phyloP scores from a whole-genome alignment of 2,888 invertebrate genomes.

The Charanyca ferruginea region DNA sequence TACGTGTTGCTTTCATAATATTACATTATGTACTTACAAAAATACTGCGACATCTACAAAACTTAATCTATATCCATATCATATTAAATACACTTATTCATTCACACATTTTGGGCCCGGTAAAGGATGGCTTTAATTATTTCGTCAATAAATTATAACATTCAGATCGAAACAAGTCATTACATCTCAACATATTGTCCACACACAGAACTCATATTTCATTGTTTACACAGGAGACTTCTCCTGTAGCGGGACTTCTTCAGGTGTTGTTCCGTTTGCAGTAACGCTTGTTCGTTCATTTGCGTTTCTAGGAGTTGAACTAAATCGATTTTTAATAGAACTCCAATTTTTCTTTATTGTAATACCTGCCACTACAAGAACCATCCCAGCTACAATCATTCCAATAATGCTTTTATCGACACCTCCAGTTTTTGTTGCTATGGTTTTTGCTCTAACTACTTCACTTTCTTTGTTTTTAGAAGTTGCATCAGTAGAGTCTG shows the following conservation, averaged over 20 bases:
- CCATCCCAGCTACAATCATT: slow-evolving; percentile 89
- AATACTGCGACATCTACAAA: slow-evolving; percentile 52
- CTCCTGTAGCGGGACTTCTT: slow-evolving; percentile 86
- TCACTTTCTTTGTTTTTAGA: slow-evolving; percentile 66
- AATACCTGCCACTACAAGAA: slow-evolving; percentile 89
- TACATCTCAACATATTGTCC: slow-evolving; percentile 58
- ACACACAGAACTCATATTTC: slow-evolving; percentile 28
- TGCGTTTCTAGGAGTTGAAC: slow-evolving; percentile 80
- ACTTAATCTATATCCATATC: slow-evolving; percentile 57
- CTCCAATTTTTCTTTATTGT: slow-evolving; percentile 91
- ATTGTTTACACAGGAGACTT: slow-evolving; percentile 82
- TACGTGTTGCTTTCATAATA: slow-evolving; percentile 56
- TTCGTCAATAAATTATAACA: slow-evolving; percentile 74
- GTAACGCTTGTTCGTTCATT: slow-evolving; percentile 76
- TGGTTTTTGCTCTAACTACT: slow-evolving; percentile 80
- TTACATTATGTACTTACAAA: slow-evolving; percentile 70
- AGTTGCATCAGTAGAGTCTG: slow-evolving; percentile 58
- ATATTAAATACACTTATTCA: slow-evolving; percentile 45
- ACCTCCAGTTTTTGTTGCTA: slow-evolving; percentile 81
- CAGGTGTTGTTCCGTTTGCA: slow-evolving; percentile 81
- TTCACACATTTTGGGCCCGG: slow-evolving; percentile 56
- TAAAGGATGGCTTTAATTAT: slow-evolving; percentile 45
- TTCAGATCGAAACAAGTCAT: slow-evolving; percentile 85
- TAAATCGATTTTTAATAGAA: slow-evolving; percentile 84
- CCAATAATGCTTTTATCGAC: slow-evolving; percentile 90